Percentiles rank a stretch among this genome's conserved stretches.
Evolutionary conservation across 2,888 invertebrate species (phyloP).

Genomic region (Pilophorus perplexus): DNA sequence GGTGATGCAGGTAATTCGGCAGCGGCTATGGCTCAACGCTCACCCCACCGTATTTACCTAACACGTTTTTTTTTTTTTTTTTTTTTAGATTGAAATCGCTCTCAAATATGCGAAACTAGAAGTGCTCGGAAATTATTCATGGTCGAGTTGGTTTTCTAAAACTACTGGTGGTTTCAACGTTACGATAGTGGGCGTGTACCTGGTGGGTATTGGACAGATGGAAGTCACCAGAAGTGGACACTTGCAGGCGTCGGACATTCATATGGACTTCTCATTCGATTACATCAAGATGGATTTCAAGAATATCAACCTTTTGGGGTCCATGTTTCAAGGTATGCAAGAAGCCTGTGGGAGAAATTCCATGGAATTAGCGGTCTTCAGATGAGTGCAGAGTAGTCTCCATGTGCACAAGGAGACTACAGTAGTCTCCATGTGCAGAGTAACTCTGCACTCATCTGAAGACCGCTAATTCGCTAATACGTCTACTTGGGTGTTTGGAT

Average conservation of each 20-base stretch:
- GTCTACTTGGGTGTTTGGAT: no score
- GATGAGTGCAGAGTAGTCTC: no score
- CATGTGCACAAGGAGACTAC: no score
- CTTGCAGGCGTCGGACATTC: conserved; percentile 72
- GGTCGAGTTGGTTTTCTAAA: conserved; percentile 66
- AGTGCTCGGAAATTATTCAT: conserved; percentile 71
- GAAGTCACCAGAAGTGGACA: conserved; percentile 73
- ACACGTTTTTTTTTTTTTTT: no score
- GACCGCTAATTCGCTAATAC: no score
- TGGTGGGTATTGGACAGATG: conserved; percentile 67
- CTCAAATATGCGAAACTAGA: conserved; percentile 68
- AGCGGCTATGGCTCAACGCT: no score
- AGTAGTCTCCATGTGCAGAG: no score
- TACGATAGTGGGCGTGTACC: conserved; percentile 66
- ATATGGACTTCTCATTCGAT: conserved; percentile 73
- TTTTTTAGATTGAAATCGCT: conserved; percentile 24
- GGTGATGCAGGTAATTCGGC: conserved; percentile 67
- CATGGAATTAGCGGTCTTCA: no score
- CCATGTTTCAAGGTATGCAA: conserved; percentile 61
- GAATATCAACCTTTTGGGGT: conserved; percentile 74
- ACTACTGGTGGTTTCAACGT: conserved; percentile 69
- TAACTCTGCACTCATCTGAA: no score
- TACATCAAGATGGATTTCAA: conserved; percentile 77
- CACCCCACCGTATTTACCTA: no score
- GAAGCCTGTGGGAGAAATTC: not conserved